Evolutionary conservation across 1,140 invertebrate genomes (phyloP).

Genomic region (Drosophila lini): DNA sequence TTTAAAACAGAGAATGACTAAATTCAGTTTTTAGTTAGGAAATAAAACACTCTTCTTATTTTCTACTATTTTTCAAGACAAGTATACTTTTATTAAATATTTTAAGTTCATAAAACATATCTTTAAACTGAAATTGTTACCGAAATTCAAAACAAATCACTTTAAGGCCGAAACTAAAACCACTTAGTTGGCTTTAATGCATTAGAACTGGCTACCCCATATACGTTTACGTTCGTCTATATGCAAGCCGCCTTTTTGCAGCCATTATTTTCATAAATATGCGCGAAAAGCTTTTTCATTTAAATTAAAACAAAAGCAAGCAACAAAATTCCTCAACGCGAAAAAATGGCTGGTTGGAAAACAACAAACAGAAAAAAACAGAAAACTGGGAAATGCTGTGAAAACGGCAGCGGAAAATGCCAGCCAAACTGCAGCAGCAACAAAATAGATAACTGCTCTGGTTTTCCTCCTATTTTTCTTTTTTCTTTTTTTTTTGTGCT

Average conservation of each 20-base stretch:
- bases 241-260: constrained; percentile 4
- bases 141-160: constrained; percentile 10
- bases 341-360: constrained; percentile 17
- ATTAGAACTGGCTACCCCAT: constrained; percentile 33
- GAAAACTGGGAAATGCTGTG: constrained; percentile 61
- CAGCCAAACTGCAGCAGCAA: constrained; percentile 53
- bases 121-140: neutral
- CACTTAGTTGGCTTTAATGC: constrained; percentile 45
- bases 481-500: constrained; percentile 50
- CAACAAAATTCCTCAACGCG: constrained; percentile 36
- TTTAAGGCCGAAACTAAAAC: constrained; percentile 46
- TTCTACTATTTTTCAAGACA: neutral
- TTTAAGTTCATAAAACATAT: neutral
- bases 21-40: neutral
- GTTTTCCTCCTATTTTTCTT: constrained; percentile 18
- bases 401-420: constrained; percentile 72
- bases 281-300: constrained; percentile 82
- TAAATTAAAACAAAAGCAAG: constrained; percentile 63
- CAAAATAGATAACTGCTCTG: constrained; percentile 64
- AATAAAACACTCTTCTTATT: neutral
- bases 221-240: neutral
- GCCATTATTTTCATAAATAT: constrained; percentile 80
- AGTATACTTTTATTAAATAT: neutral
- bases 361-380: constrained; percentile 4
- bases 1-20: neutral